These are phyloP conservation scores for Neosilurus hyrtlii DNA, from an alignment of 2,797 vertebrate genomes.

Conservation along the genomic window DNA sequence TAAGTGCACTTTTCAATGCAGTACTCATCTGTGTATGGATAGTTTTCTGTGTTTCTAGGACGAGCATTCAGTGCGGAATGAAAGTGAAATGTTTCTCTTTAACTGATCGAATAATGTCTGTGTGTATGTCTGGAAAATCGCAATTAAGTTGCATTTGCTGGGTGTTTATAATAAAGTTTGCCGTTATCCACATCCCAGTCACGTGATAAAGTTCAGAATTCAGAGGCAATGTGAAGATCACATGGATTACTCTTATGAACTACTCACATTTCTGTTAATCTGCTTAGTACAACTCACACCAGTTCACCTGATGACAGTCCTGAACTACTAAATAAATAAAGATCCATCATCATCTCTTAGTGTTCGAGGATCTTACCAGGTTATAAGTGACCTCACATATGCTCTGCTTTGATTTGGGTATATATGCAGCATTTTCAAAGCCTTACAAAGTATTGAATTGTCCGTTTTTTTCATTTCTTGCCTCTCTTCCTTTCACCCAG, in stretches of 20 bases:
- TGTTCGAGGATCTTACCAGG: neutral
- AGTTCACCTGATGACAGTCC: neutral
- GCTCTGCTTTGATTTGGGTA: neutral
- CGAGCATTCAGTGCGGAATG: neutral
- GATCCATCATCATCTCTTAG: neutral
- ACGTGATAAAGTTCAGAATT: neutral
- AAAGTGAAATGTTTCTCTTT: neutral
- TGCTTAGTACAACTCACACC: neutral
- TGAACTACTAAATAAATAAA: neutral
- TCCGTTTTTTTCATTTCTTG: neutral
- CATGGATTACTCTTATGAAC: neutral
- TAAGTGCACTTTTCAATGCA: slow-evolving; percentile 38
- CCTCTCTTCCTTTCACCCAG: slow-evolving; percentile 6
- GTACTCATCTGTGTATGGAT: neutral
- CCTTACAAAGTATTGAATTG: neutral
- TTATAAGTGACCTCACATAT: neutral
- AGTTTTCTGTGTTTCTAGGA: neutral
- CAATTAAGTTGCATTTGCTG: neutral
- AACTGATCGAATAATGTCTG: neutral
- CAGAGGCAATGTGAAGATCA: neutral
- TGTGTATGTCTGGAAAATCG: neutral
- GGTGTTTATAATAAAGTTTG: neutral
- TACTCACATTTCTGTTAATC: neutral
- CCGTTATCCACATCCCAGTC: neutral
- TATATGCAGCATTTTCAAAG: neutral